Conservation (phyloP, 2,797 vertebrate species). For the Huso huso region DNA sequence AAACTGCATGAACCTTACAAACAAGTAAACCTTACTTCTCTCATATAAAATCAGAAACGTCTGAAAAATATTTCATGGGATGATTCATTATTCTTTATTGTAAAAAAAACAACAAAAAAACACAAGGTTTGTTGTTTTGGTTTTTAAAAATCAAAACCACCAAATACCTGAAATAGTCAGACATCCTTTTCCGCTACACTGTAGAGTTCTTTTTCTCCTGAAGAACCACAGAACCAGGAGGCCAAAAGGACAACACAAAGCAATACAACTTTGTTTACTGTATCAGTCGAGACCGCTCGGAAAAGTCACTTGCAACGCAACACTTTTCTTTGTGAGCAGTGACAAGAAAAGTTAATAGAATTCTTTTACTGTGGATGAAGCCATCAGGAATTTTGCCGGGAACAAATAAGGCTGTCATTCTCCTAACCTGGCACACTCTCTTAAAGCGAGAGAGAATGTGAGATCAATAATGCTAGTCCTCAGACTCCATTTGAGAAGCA, state of each 20-base stretch:
- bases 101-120: no score
- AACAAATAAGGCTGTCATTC: slow-evolving; percentile 6
- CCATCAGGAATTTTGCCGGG: no score
- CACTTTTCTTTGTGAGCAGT: slow-evolving; percentile 14
- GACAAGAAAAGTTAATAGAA: slow-evolving; percentile 11
- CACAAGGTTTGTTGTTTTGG: no score
- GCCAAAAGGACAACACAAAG: neutral
- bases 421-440: neutral
- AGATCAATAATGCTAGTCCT: slow-evolving; percentile 15
- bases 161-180: no score
- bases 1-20: no score
- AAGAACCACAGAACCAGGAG: slow-evolving; percentile 20
- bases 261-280: slow-evolving; percentile 5
- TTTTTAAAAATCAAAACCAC: no score
- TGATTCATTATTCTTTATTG: no score
- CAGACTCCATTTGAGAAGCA: neutral
- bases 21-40: no score
- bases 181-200: no score
- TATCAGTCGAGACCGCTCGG: neutral
- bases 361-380: slow-evolving; percentile 8
- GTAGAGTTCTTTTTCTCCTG: neutral
- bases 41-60: no score
- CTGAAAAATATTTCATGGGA: no score
- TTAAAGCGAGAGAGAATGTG: neutral
- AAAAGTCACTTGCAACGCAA: neutral